A percentile compares a stretch with the other conserved stretches of the same genome.
Conservation (phyloP, 2,113 vertebrate species). For the Thunnus maccoyii region DNA sequence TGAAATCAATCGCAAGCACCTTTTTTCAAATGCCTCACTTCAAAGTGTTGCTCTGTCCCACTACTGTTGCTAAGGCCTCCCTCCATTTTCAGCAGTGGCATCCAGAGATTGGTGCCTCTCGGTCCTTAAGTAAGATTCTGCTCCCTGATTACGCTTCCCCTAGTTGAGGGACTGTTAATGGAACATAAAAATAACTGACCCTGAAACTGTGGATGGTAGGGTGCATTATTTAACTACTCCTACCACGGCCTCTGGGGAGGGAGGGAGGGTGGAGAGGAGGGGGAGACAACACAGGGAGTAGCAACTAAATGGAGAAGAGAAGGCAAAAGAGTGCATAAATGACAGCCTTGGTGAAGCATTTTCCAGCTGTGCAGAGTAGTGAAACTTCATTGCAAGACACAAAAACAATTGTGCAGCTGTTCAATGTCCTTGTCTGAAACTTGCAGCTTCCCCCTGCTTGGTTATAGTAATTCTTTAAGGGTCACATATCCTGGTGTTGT, state of each 20-base stretch:
- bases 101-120: constrained; percentile 57
- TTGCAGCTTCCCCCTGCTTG: neutral
- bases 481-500: constrained; percentile 67
- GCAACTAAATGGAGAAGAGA: constrained; percentile 27
- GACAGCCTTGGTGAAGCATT: constrained; percentile 17
- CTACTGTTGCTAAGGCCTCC: constrained; percentile 48
- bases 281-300: constrained; percentile 17
- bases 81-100: constrained; percentile 64
- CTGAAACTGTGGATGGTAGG: constrained; percentile 64
- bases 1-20: constrained; percentile 79
- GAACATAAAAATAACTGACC: constrained; percentile 75
- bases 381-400: constrained; percentile 27
- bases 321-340: neutral
- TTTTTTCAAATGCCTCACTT: constrained; percentile 75
- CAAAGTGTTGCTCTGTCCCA: constrained; percentile 75
- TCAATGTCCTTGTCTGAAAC: constrained; percentile 35
- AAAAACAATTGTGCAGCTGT: constrained; percentile 26
- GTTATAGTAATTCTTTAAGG: constrained; percentile 66
- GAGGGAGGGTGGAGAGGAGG: neutral
- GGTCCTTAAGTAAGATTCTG: constrained; percentile 65
- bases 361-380: constrained; percentile 14
- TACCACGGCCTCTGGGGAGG: constrained; percentile 34
- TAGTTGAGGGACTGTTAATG: constrained; percentile 65
- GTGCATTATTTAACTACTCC: constrained; percentile 71
- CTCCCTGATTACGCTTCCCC: constrained; percentile 64